Conservation (phyloP, 2,797 vertebrate genomes). For the Gallirallus australis region DNA sequence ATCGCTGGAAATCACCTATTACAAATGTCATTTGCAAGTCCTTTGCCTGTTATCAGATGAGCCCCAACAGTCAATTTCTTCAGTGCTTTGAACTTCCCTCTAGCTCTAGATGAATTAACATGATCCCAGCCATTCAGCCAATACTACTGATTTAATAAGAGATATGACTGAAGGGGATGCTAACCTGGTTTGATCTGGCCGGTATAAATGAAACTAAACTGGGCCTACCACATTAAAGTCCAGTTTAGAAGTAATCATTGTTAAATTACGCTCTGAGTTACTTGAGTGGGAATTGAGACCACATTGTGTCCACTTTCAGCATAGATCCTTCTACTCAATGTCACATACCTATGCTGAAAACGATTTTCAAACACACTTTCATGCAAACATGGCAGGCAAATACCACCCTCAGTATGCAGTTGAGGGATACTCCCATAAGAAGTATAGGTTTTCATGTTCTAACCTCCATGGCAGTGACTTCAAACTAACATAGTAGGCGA, state of each 20-base stretch:
- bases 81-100: conserved; percentile 51
- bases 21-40: conserved; percentile 62
- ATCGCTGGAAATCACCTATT: conserved; percentile 22
- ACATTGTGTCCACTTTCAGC: neutral
- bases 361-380: neutral
- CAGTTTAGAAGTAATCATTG: neutral
- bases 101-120: neutral
- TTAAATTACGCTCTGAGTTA: neutral
- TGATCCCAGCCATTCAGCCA: conserved; percentile 2
- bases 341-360: neutral
- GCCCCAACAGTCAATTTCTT: conserved; percentile 30
- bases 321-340: neutral
- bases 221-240: neutral
- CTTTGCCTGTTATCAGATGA: conserved; percentile 57
- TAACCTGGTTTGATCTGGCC: conserved; percentile 28
- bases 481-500: fast-evolving
- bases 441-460: neutral
- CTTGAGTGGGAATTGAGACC: neutral
- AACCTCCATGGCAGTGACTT: neutral
- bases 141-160: conserved; percentile 23
- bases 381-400: neutral
- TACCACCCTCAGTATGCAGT: neutral
- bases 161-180: neutral
- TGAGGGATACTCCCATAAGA: neutral
- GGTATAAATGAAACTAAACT: neutral